Evolutionary conservation across 2,888 invertebrate genomes (phyloP), one percentile per base, ranked within the genome.

Genomic region (Meiosimyza decipiens): DNA sequence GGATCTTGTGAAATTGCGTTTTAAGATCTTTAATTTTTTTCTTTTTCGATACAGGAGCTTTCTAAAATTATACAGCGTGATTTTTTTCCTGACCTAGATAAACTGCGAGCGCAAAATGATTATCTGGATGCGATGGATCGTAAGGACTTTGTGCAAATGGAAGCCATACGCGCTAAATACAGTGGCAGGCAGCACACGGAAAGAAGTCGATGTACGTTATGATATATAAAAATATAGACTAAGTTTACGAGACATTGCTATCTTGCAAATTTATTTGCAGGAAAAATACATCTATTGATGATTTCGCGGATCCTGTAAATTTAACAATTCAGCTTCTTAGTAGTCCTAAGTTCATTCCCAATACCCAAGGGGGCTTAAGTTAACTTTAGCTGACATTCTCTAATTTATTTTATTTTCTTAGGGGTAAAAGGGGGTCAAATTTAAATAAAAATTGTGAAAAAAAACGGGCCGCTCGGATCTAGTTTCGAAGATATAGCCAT

Each of bases 21-120:
- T 55, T 57, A 9, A 13, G 28, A 16, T 49, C 5, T 15, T 49
- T 54, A n/a, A 22, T 16, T 59, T 22, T 7, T 57, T 15, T 63
- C 6, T 52, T 84, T 40, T 40, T 40, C 40, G 7, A 40, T 3
- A 40, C 86, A 95, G 91, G 93, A 94, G 84, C 92, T 99, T 85
- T 95, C 96, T 33, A 94, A 95, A 86, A 99, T 99, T 69, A 98
- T 99, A 79, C 96, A 98, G 84, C 91, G 98, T 77, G 99, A 99
- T 83, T 99, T 98, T 84, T 99, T 96, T 84, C 99, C 99, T 0
- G 98, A 99, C 85, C 87, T 99, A 75, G 95, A 95, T 77, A 97
- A 95, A 84, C 86, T 99, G 50, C 93, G 94, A 80, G 97, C 96
- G 0, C 97, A 98, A 84, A 95, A 95, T 86, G 96, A 95, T 75